These are phyloP conservation scores for Aleiodes testaceus DNA, from an alignment of 2,888 invertebrate genomes.

Conservation along the genomic window DNA sequence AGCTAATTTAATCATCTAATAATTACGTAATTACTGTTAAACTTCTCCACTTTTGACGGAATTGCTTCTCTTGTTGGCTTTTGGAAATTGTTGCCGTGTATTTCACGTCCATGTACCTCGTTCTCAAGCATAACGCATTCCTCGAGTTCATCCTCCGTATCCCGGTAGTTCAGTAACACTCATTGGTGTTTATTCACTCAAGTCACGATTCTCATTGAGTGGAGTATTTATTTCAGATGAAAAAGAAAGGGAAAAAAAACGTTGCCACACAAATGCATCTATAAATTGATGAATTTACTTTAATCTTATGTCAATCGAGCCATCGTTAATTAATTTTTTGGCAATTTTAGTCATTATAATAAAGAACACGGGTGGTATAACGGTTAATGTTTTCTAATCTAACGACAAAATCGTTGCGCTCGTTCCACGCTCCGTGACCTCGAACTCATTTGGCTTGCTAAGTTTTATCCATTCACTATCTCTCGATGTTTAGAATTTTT, in stretches of 20 bases:
- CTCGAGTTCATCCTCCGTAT: conserved; percentile 49
- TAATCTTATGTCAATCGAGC: too few relatives aligned
- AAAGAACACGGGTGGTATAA: conserved; percentile 28
- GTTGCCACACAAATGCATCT: neutral
- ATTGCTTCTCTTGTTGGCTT: neutral
- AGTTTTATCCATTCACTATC: conserved; percentile 41
- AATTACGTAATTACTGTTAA: conserved; percentile 2
- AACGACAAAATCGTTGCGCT: conserved; percentile 43
- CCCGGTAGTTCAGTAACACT: conserved; percentile 46
- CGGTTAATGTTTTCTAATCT: conserved; percentile 44
- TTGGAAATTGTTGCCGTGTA: neutral
- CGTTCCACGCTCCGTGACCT: conserved; percentile 52
- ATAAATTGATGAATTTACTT: conserved; percentile 5
- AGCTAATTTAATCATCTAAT: too few relatives aligned
- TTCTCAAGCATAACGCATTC: conserved; percentile 46
- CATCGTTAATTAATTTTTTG: too few relatives aligned
- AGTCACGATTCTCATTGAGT: conserved; percentile 51
- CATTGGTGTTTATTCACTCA: conserved; percentile 47
- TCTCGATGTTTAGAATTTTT: conserved; percentile 25
- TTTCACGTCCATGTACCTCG: neutral
- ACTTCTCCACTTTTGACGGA: neutral
- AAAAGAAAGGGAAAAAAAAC: neutral
- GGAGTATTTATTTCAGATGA: conserved; percentile 17
- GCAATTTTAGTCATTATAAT: conserved; percentile 33
- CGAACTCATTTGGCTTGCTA: conserved; percentile 57